These are phyloP conservation scores for Tinamus major DNA, from an alignment of 2,797 vertebrate species.

Conservation along the genomic window DNA sequence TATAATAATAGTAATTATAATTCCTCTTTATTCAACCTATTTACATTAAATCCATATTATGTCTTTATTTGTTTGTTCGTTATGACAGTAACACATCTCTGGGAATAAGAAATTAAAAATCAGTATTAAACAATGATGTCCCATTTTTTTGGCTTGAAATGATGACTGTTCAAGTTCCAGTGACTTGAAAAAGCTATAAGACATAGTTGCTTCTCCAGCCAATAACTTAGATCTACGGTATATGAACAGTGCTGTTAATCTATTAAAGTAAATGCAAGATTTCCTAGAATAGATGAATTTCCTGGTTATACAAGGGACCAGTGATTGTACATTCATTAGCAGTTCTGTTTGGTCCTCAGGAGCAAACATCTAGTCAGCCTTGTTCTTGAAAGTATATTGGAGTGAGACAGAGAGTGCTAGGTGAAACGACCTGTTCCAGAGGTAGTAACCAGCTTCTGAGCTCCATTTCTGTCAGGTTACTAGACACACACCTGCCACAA, in stretches of 20 bases:
- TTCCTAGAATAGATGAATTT: neutral
- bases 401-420: neutral
- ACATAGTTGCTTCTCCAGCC: neutral
- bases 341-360: neutral
- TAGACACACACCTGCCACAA: neutral
- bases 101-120: neutral
- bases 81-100: neutral
- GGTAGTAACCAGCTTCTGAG: neutral
- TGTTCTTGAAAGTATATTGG: neutral
- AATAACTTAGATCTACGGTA: neutral
- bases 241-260: neutral
- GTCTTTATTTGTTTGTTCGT: neutral
- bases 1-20: neutral
- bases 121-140: neutral
- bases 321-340: neutral
- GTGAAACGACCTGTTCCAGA: neutral
- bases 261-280: neutral
- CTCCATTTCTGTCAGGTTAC: neutral
- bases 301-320: neutral
- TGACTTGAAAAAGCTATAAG: neutral
- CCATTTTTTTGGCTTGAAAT: neutral
- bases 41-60: neutral
- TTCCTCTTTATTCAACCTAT: neutral
- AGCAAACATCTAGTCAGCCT: neutral
- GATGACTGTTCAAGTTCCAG: neutral